Evolutionary conservation across 1,140 invertebrate species (phyloP).

Genomic region (Drosophila pachea): DNA sequence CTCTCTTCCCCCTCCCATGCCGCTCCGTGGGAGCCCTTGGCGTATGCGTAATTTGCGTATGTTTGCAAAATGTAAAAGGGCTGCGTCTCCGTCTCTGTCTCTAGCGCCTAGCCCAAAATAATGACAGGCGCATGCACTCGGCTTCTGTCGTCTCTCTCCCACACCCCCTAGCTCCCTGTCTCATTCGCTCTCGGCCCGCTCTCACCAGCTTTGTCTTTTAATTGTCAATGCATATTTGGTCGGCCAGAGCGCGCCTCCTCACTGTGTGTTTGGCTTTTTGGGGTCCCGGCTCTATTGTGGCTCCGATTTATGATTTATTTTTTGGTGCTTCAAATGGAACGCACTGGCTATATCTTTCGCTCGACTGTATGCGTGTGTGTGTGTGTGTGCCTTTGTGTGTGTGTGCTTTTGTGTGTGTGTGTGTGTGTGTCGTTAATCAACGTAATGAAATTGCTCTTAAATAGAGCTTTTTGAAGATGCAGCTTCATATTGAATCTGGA

Average conservation of each 20-base stretch:
- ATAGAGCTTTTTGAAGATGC: background rate
- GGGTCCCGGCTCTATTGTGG: slow-evolving; percentile 49
- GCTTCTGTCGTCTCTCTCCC: background rate
- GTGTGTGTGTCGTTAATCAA: background rate
- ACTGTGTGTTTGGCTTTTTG: slow-evolving; percentile 51
- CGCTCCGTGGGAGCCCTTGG: too few relatives aligned
- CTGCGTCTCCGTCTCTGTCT: slow-evolving; percentile 32
- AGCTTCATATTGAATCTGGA: too few relatives aligned
- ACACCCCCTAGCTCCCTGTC: too few relatives aligned
- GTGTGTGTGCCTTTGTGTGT: background rate
- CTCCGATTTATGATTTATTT: slow-evolving; percentile 73
- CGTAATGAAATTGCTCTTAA: background rate
- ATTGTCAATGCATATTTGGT: slow-evolving; percentile 72
- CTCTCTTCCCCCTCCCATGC: background rate
- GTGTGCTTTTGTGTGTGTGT: background rate
- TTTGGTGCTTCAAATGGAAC: slow-evolving; percentile 42
- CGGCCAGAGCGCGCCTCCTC: slow-evolving; percentile 4
- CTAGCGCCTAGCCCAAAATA: slow-evolving; percentile 64
- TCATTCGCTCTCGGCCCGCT: background rate
- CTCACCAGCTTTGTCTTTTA: slow-evolving; percentile 44
- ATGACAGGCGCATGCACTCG: slow-evolving; percentile 50
- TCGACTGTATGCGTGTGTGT: background rate
- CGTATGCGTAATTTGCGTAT: slow-evolving; percentile 60
- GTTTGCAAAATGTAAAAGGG: slow-evolving; percentile 59
- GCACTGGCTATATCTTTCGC: slow-evolving; percentile 16